Evolutionary conservation across 2,113 vertebrate species (phyloP), one percentile per base, ranked within the genome.

Genomic region (Cynocephalus volans): DNA sequence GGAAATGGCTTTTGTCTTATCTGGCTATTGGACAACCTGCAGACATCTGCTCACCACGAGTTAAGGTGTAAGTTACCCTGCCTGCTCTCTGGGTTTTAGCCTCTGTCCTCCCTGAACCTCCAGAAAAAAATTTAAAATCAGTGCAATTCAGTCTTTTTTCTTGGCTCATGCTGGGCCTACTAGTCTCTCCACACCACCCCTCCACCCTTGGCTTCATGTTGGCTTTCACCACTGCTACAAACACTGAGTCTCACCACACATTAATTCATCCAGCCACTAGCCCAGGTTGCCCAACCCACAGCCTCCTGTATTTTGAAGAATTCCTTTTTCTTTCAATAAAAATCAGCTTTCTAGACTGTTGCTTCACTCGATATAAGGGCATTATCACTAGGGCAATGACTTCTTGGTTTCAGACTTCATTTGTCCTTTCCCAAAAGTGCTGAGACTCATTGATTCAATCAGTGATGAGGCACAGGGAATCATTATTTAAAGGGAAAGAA

Each of bases 121-220:
- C 70, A 54, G 18, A 82, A 50, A 73, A 93, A 88, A 86, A 85
- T 54, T 5, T 67, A 93, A 84, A 86, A 85, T 54, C 5, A 67
- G 72, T 17, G n/a, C 1, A 79, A 33, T 24, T 72, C 62, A 33
- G 23, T 4, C 54, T 45, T 56, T 50, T n/a, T 33, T 14, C 41
- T 83, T 80, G n/a, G 50, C 36, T 28, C 70, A 28, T 21, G 4
- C 45, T 67, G 56, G 33, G 17, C n/a, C 48, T 73, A 1, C 62
- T 36, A 15, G 41, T 69, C 65, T 62, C 26, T 60, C 14, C 52
- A 67, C 65, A 50, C 36, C 4, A 48, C 23, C 2, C 2, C 24
- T 14, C 31, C 6, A 54, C 6, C 0, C 18, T 75, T 7, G 33
- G n/a, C 60, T 82, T 70, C 26, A 52, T 21, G 4, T 48, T 65